Percentiles rank a stretch among this genome's conserved stretches.
phyloP scores from a whole-genome alignment of 2,797 vertebrate species.

The Melanotaenia nigrans region DNA sequence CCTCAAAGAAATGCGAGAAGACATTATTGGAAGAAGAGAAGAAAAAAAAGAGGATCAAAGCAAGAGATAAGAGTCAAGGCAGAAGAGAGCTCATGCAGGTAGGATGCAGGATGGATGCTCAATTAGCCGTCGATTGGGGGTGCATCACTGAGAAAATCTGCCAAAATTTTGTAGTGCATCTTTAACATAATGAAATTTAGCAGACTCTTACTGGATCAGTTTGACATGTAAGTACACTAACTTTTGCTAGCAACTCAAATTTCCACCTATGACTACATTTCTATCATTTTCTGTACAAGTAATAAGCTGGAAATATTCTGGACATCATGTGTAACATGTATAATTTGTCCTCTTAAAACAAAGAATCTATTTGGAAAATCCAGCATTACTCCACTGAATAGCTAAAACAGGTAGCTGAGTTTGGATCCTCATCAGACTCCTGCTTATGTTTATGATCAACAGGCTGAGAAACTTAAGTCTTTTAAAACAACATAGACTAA shows the following conservation, averaged over 20 bases:
- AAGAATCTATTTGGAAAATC: not conserved
- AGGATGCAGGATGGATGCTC: not conserved
- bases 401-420: not conserved
- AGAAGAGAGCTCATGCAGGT: not conserved
- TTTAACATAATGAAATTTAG: not conserved
- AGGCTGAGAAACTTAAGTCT: conserved; percentile 6
- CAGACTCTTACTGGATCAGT: not conserved
- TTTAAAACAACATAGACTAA: conserved; percentile 44
- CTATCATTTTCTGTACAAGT: not conserved
- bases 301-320: not conserved
- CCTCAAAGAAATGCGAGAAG: too few species aligned
- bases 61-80: too few species aligned
- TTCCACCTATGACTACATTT: not conserved
- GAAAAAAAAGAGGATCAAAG: too few species aligned
- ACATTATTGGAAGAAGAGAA: too few species aligned
- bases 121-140: too few species aligned
- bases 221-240: not conserved
- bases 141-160: too few species aligned
- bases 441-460: conserved; percentile 9
- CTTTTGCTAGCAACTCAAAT: not conserved
- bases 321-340: not conserved
- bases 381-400: not conserved
- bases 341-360: not conserved
- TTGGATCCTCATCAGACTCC: conserved; percentile 1
- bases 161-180: too few species aligned